Base-by-base conservation (phyloP, 2,888 invertebrate species). In the Mycalesis mineus region DNA sequence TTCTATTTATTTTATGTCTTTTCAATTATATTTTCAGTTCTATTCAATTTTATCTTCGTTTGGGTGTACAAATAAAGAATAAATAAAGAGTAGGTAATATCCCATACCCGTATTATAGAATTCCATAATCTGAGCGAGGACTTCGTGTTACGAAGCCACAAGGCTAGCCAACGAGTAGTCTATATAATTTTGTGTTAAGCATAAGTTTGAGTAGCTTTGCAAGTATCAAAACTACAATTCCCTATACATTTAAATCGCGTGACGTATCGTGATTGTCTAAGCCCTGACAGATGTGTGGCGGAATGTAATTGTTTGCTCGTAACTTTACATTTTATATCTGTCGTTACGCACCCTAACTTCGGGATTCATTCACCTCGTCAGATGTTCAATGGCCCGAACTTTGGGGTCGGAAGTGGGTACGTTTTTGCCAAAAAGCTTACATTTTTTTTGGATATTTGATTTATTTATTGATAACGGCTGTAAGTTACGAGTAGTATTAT, bases 261-360 rank as follows among this genome's bases (percentile, higher is more conserved):
- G 88, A 78, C 86, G 81, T 87, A 88, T 88, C 87, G 88, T 89
- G 88, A 88, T 89, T 89, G 88, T 86, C 87, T 88, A 86, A 86
- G 82, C 84, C 77, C 82, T 84, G 87, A 88, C 88, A 89, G 88
- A 88, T 89, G 88, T 88, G 86, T 88, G 84, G 77, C 80, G 88
- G 88, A 86, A 89, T 89, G 86, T 88, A 87, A 86, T 86, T 82
- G 86, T 85, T 75, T 77, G 83, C 70, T 72, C 79, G 80, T 78
- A 82, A 84, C 79, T 84, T 80, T 84, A 82, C 82, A 84, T 82
- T 87, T 84, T 82, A 82, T 87, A 87, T 82, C 84, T 83, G 68
- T 82, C 71, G 67, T 68, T 66, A 69, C 71, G 76, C 82, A 81
- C 83, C 82, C 84, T 65, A 78, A 75, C 62, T 63, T 66, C 68